Base-by-base conservation (phyloP, 1,140 invertebrate species). In the Bombus confusus region DNA sequence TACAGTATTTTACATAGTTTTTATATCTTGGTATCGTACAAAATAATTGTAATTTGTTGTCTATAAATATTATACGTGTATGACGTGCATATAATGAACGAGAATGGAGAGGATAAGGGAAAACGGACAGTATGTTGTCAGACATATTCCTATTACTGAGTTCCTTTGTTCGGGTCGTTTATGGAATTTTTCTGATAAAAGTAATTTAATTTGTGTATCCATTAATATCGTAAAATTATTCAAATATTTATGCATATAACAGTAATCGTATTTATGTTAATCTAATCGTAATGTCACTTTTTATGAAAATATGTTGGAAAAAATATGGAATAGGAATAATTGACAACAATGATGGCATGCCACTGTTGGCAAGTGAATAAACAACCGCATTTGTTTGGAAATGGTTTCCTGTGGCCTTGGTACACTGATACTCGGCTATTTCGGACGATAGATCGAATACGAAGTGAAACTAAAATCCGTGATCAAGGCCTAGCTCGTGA, bases 361-460 rank as follows among this genome's bases (percentile, higher is more conserved):
- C 74, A 31, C 62, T 76, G 39, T 52, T 68, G 59, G 18, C 39
- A 31, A 62, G 25, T 12, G 81, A 68, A 86, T 82, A 90, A 91
- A 88, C 84, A 89, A 91, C 85, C 91, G 85, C 88, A 90, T 91
- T 91, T 91, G 93, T 93, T 93, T 90, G 90, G 86, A 89, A 90
- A 92, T 93, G 88, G 85, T 88, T 93, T 94, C 91, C 92, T 92
- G 87, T 90, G 88, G 84, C 93, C 93, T 94, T 94, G 93, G 89
- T 91, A 85, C 78, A 83, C 52, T 52, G 76, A 84, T 72, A 80
- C 83, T 79, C 69, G 82, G 77, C 91, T 93, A 93, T 93, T 94
- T 93, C 87, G 91, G 89, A 93, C 85, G 73, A 41, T 84, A 80
- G 83, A 84, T 84, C 76, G 76, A 71, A 80, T 62, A 72, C 83